Percentiles rank a stretch among this genome's conserved stretches.
Conservation (phyloP, 2,113 vertebrate species). For the Vulpes vulpes region DNA sequence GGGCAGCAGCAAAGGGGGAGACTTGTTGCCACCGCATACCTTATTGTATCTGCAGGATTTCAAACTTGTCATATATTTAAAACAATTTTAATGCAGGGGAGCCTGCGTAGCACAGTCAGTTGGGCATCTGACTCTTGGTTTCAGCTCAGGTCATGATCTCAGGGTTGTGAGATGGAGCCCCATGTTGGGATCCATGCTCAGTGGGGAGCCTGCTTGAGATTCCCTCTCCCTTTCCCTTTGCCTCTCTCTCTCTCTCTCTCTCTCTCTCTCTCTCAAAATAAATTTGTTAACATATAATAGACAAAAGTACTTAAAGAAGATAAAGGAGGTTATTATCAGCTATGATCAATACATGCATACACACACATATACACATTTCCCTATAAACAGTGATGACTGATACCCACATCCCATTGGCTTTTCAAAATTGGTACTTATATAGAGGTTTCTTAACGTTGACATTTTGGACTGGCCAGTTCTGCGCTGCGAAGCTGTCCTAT, state of each 20-base stretch:
- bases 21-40: background rate
- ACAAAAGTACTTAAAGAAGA: conserved; percentile 3
- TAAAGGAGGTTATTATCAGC: background rate
- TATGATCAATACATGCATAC: background rate
- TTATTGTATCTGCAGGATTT: background rate
- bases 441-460: background rate
- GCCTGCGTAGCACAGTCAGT: background rate
- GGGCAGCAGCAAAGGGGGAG: background rate
- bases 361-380: background rate
- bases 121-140: background rate
- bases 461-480: background rate
- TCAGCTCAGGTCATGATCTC: background rate
- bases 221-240: background rate
- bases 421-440: background rate
- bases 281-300: background rate
- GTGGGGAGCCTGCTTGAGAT: background rate
- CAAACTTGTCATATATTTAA: background rate
- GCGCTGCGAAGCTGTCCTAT: background rate
- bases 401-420: background rate
- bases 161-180: background rate
- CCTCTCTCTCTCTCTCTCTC: background rate
- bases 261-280: background rate
- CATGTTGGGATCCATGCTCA: background rate
- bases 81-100: background rate
- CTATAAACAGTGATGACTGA: background rate